Percentiles rank a stretch among this genome's conserved stretches.
Evolutionary conservation across 1,140 invertebrate species (phyloP).

Genomic region (Saccostrea glomerata): DNA sequence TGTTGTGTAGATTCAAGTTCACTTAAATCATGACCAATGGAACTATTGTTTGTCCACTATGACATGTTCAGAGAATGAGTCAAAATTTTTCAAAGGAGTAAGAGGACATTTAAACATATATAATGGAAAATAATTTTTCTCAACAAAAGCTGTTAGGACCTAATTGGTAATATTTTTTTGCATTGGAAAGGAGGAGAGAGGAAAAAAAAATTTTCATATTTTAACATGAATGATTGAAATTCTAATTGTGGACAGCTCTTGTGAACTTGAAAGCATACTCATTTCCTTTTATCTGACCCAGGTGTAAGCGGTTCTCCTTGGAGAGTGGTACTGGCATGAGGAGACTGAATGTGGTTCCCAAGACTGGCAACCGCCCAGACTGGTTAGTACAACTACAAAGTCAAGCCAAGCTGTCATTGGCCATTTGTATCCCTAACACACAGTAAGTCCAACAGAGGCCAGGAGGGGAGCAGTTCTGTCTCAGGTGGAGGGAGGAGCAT

Average conservation of each 20-base stretch:
- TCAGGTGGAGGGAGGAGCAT: neutral
- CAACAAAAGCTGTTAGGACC: too few species aligned
- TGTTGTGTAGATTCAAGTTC: neutral
- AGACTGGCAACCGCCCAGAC: constrained; percentile 84
- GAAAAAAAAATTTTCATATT: neutral
- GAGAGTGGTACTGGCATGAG: constrained; percentile 86
- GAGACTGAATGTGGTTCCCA: constrained; percentile 84
- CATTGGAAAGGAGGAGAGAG: too few species aligned
- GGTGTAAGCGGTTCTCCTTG: constrained; percentile 91
- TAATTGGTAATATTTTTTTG: too few species aligned
- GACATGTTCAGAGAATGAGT: too few species aligned
- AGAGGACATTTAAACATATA: too few species aligned
- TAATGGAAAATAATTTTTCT: too few species aligned
- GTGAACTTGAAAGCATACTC: too few species aligned
- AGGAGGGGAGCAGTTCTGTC: neutral
- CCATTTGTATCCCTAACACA: constrained; percentile 55
- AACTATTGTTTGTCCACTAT: too few species aligned
- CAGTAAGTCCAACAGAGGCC: constrained; percentile 60
- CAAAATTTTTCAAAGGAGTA: too few species aligned
- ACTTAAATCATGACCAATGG: too few species aligned
- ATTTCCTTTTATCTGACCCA: constrained; percentile 70
- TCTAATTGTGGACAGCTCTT: neutral
- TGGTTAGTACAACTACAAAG: constrained; percentile 75
- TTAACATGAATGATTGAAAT: neutral
- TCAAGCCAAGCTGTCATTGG: constrained; percentile 57